These are phyloP conservation scores for Bicyclus anynana DNA, from an alignment of 1,140 invertebrate genomes.

Conservation along the genomic window DNA sequence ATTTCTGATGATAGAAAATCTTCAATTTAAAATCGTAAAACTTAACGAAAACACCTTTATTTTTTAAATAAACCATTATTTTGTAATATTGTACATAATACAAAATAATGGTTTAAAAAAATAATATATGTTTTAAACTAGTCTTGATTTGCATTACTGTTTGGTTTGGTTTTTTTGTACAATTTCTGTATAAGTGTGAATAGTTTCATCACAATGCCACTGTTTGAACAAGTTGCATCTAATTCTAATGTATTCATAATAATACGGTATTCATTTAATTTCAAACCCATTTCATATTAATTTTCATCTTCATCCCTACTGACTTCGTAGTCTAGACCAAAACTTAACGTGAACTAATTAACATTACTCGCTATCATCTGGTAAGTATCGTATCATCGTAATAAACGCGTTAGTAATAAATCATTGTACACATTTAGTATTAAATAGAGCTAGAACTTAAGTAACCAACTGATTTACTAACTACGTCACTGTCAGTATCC, in stretches of 20 bases:
- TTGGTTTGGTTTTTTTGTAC: too few relatives aligned
- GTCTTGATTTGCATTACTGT: too few relatives aligned
- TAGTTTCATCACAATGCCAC: too few relatives aligned
- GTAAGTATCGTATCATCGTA: conserved; percentile 31
- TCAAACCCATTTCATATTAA: neutral
- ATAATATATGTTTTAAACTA: too few relatives aligned
- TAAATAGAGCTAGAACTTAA: conserved; percentile 25
- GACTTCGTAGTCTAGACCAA: conserved; percentile 21
- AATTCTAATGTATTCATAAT: neutral
- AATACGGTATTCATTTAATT: neutral
- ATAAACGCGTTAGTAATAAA: conserved; percentile 16
- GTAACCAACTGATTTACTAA: conserved; percentile 28
- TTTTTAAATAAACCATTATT: too few relatives aligned
- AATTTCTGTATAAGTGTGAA: too few relatives aligned
- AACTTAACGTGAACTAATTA: neutral
- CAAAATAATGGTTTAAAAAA: too few relatives aligned
- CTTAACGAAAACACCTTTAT: too few relatives aligned
- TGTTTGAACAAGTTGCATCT: too few relatives aligned
- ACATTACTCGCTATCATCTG: conserved; percentile 18
- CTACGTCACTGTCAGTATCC: conserved; percentile 49
- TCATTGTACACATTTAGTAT: conserved; percentile 26
- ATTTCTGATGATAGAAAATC: too few relatives aligned
- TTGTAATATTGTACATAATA: too few relatives aligned
- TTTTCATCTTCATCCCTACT: conserved; percentile 8
- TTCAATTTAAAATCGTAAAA: too few relatives aligned